Evolutionary conservation across 2,113 vertebrate genomes (phyloP).

Genomic region (Muntiacus reevesi): DNA sequence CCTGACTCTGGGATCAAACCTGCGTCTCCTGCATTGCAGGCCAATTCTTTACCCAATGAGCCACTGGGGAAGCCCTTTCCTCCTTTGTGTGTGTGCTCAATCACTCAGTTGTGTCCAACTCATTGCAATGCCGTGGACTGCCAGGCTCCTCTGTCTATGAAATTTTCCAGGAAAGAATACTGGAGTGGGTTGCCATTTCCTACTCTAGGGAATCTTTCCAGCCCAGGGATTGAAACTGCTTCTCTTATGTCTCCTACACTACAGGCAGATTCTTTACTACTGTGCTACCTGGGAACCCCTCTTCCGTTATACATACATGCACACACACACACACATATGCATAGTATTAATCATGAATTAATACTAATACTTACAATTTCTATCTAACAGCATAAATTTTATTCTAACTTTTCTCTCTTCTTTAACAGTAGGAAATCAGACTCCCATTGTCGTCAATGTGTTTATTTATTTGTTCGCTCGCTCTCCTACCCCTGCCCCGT

Average conservation of each 20-base stretch:
- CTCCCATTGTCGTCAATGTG: background rate
- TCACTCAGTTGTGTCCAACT: background rate
- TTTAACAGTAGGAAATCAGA: background rate
- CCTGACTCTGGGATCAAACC: background rate
- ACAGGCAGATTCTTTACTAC: background rate
- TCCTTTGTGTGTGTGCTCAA: background rate
- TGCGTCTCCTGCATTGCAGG: background rate
- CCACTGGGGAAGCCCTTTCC: background rate
- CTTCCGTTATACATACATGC: background rate
- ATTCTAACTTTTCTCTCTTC: background rate
- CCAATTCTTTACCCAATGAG: background rate
- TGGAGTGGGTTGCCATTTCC: background rate
- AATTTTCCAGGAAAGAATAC: background rate
- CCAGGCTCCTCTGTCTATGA: background rate
- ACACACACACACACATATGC: background rate
- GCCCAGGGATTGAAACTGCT: fast-evolving
- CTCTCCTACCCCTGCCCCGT: background rate
- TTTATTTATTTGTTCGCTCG: background rate
- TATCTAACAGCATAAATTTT: background rate
- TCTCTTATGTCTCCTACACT: background rate
- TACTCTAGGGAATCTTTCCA: background rate
- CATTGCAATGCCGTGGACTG: background rate
- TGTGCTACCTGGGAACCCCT: background rate
- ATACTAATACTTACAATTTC: background rate
- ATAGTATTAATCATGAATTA: background rate